phyloP scores from a whole-genome alignment of 2,888 invertebrate species.

The Parnassius smintheus region DNA sequence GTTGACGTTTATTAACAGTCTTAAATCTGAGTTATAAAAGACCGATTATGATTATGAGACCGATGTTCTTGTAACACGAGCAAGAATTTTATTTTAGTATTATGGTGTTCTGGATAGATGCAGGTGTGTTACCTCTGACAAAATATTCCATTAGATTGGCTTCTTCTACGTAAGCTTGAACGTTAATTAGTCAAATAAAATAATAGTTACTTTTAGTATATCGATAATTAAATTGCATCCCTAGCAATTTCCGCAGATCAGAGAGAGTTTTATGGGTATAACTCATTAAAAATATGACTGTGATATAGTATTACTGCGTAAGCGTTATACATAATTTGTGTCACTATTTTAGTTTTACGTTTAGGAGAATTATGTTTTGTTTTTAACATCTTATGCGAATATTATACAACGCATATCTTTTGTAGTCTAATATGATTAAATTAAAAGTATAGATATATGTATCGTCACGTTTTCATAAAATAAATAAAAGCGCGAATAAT shows the following conservation, averaged over 20 bases:
- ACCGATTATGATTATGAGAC: constrained; percentile 18
- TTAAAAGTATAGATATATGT: not conserved
- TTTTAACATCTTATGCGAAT: constrained; percentile 1
- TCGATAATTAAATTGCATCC: not conserved
- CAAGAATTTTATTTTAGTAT: constrained; percentile 24
- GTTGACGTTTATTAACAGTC: constrained; percentile 1
- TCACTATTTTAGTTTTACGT: constrained; percentile 21
- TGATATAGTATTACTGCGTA: constrained; percentile 15
- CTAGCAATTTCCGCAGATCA: not conserved
- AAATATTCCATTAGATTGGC: no score
- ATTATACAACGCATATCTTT: not conserved
- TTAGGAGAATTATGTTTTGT: constrained; percentile 17
- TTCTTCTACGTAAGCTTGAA: no score
- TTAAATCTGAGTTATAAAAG: not conserved
- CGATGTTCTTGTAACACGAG: constrained; percentile 23
- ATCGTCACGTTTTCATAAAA: not conserved
- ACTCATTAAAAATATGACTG: constrained; percentile 15
- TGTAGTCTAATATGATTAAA: not conserved
- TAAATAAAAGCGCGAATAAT: constrained; percentile 20
- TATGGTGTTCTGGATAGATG: constrained; percentile 7
- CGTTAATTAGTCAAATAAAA: no score
- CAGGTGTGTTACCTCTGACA: no score
- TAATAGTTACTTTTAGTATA: not conserved
- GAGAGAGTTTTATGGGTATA: not conserved
- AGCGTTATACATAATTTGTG: constrained; percentile 10